Conservation (phyloP, 2,888 invertebrate genomes). For the Labia minor region DNA sequence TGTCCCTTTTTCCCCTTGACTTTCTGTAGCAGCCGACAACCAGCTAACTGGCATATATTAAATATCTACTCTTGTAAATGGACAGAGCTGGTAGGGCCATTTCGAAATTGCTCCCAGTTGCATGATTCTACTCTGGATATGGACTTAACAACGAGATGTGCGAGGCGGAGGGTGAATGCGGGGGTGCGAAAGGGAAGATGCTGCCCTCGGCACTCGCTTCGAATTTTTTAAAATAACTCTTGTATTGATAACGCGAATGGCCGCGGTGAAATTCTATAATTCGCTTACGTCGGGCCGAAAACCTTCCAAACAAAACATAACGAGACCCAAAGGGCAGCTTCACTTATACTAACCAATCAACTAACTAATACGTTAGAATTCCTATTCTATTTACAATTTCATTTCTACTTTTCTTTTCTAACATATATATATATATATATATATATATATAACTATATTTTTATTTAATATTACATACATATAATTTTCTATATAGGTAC, state of each 20-base stretch:
- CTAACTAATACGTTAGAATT: background rate
- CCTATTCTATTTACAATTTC: background rate
- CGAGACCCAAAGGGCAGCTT: background rate
- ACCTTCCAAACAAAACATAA: background rate
- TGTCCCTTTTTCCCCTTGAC: background rate
- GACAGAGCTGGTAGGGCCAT: conserved; percentile 13
- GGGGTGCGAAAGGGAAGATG: background rate
- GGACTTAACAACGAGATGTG: background rate
- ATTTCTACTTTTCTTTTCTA: background rate
- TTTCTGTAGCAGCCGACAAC: background rate
- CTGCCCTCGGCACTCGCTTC: background rate
- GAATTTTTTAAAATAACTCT: background rate
- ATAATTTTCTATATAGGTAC: no score
- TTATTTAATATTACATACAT: no score
- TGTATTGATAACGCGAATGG: conserved; percentile 13
- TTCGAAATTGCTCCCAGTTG: background rate
- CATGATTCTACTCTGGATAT: background rate
- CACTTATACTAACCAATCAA: conserved; percentile 1
- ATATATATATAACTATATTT: background rate
- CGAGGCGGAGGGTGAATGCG: background rate
- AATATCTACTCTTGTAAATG: conserved; percentile 5
- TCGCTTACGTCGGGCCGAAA: background rate
- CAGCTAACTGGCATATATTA: conserved; percentile 13
- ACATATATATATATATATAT: background rate
- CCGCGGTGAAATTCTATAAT: conserved; percentile 1